Conservation (phyloP, 2,113 vertebrate genomes). For the Paratilapia polleni region DNA sequence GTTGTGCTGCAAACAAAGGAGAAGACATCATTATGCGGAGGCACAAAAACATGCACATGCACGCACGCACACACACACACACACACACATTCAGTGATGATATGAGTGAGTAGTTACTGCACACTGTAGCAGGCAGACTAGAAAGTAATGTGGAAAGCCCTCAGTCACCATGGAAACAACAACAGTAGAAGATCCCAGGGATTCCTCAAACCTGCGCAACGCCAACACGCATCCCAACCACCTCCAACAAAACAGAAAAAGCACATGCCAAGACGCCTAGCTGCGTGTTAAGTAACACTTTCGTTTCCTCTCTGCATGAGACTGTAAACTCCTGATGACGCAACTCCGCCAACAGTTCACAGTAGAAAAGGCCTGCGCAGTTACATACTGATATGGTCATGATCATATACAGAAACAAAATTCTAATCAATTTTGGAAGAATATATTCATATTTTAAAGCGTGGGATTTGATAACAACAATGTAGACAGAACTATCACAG, state of each 20-base stretch:
- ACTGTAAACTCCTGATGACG: slow-evolving; percentile 7
- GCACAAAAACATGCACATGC: slow-evolving; percentile 16
- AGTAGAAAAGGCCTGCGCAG: not conserved
- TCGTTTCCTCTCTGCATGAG: not conserved
- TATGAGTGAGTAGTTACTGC: slow-evolving; percentile 33
- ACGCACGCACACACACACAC: not conserved
- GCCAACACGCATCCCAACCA: slow-evolving; percentile 24
- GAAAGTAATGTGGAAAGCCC: slow-evolving; percentile 54
- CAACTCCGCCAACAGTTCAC: not conserved
- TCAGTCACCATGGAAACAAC: slow-evolving; percentile 70
- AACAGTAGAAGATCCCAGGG: slow-evolving; percentile 69
- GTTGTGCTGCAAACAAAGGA: not conserved
- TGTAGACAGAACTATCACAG: not conserved
- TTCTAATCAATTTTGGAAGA: not conserved
- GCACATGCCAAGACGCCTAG: slow-evolving; percentile 11
- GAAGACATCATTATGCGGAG: not conserved
- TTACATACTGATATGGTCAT: not conserved
- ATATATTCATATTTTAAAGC: not conserved
- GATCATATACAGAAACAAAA: not conserved
- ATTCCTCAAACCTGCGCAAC: slow-evolving; percentile 61
- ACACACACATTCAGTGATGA: not conserved
- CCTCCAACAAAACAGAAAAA: slow-evolving; percentile 12
- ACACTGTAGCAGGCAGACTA: slow-evolving; percentile 17
- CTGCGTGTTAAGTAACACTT: slow-evolving; percentile 32
- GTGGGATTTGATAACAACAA: not conserved